Conservation (phyloP, 2,113 vertebrate species). For the Laticauda laticaudata region DNA sequence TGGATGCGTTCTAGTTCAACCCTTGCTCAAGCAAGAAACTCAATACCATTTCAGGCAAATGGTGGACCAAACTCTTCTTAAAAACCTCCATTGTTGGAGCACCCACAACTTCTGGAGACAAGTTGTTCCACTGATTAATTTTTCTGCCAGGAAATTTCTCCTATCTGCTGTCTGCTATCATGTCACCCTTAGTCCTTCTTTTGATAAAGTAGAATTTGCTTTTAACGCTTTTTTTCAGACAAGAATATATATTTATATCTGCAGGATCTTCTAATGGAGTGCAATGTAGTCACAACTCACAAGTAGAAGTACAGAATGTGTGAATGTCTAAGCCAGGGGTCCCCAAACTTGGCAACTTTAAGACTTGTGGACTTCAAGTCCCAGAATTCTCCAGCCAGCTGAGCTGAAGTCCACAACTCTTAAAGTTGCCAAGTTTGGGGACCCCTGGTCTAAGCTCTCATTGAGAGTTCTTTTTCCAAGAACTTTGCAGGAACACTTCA, state of each 20-base stretch:
- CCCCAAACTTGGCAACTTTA: too few species aligned
- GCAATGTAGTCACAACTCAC: neutral
- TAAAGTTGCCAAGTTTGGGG: too few species aligned
- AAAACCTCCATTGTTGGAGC: neutral
- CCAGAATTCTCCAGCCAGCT: too few species aligned
- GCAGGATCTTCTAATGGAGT: neutral
- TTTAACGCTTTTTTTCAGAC: neutral
- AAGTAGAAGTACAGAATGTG: neutral
- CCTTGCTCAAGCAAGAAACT: neutral
- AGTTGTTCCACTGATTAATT: neutral
- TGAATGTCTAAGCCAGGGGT: too few species aligned
- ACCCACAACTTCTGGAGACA: neutral
- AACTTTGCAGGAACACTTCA: neutral
- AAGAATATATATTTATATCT: neutral
- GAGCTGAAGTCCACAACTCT: too few species aligned
- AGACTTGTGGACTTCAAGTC: too few species aligned
- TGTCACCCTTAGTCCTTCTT: neutral
- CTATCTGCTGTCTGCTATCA: too few species aligned
- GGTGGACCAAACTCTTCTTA: neutral
- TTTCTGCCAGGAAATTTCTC: too few species aligned
- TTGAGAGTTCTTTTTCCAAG: neutral
- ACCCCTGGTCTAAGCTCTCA: too few species aligned
- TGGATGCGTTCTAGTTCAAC: neutral
- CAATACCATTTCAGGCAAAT: neutral
- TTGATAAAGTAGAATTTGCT: neutral